Evolutionary conservation across 2,797 vertebrate genomes (phyloP), one percentile per base, ranked within the genome.

Genomic region (Buphagus erythrorhynchus): DNA sequence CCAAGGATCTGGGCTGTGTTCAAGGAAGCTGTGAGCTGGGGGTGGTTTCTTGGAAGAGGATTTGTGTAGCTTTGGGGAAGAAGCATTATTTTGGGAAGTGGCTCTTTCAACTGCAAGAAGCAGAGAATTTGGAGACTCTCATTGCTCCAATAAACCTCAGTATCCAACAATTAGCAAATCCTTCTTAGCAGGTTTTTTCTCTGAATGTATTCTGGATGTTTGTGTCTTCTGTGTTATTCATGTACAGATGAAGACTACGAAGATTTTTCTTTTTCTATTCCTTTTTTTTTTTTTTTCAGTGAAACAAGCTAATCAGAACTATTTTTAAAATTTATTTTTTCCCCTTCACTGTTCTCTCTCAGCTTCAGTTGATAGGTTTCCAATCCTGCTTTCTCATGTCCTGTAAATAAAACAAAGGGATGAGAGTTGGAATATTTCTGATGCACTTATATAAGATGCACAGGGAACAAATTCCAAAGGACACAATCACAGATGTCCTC

Each of bases 401-500:
- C 66, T 75, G 81, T 88, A 92, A 86, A 92, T 93, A 93, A 96
- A 96, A 95, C 94, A 93, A 95, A 96, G 42, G 49, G 57, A 89
- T 85, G 28, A 49, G 79, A 72, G 65, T 13, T 96, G 90, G 87
- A 96, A 90, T 61, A 75, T 84, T 93, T 92, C 65, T 94, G 65
- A 69, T 59, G 16, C 43, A 48, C 46, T 95, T 95, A 93, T 15
- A 69, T 93, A 95, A 94, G 78, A 89, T 75, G 49, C 58, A 61
- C 20, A 85, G 81, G 78, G 95, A 93, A 89, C 87, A 69, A 88
- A 83, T 92, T 95, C 87, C 87, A 95, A 89, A 91, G 46, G 42
- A 94, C 81, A 88, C 86, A 93, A 92, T 93, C 83, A 75, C 95
- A 95, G 92, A 94, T 96, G 92, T 96, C 73, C 86, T 92, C 69